phyloP scores from a whole-genome alignment of 1,140 invertebrate genomes.

The Aphis craccivora region DNA sequence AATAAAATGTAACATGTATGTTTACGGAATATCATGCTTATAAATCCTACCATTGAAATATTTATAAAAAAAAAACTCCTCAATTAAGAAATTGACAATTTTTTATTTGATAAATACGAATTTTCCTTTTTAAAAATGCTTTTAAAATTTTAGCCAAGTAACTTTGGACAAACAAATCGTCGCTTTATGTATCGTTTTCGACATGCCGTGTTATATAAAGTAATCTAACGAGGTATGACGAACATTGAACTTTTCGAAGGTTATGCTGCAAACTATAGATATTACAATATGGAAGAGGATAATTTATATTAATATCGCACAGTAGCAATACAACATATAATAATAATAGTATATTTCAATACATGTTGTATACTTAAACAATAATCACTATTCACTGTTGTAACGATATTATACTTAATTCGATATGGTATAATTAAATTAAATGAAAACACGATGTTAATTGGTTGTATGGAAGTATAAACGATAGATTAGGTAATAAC shows the following conservation, averaged over 20 bases:
- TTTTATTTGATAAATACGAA: background rate
- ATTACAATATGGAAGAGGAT: constrained; percentile 19
- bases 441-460: background rate
- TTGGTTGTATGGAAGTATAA: background rate
- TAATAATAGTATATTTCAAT: background rate
- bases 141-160: background rate
- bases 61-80: background rate
- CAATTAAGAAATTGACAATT: background rate
- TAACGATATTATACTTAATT: background rate
- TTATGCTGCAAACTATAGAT: background rate
- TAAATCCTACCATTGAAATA: background rate
- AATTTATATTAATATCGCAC: constrained; percentile 30
- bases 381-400: background rate
- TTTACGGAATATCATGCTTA: background rate
- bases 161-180: constrained; percentile 24
- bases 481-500: background rate
- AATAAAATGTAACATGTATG: background rate
- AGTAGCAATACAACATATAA: background rate
- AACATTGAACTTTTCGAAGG: constrained; percentile 36
- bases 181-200: constrained; percentile 13
- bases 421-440: background rate
- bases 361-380: background rate
- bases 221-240: constrained; percentile 5
- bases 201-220: constrained; percentile 21
- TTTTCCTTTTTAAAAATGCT: background rate